Evolutionary conservation across 2,888 invertebrate genomes (phyloP).

Genomic region (Orthosia cruda): DNA sequence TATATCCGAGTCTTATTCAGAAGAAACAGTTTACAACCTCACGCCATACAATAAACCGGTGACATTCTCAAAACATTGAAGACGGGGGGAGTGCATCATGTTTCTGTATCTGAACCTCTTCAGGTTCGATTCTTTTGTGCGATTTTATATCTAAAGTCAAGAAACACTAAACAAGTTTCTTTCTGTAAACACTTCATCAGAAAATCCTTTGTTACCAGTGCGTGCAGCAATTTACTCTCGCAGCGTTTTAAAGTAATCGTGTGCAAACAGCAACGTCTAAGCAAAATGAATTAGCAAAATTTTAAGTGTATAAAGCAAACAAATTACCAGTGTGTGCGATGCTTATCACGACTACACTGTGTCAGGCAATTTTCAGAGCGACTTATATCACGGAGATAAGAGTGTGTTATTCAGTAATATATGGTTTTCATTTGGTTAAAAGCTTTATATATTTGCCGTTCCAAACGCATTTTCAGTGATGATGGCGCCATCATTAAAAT

Average conservation of each 20-base stretch:
- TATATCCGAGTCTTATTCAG: too few relatives aligned
- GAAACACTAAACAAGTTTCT: conserved; percentile 25
- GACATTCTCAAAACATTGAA: too few relatives aligned
- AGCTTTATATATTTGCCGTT: conserved; percentile 88
- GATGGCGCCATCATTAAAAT: conserved; percentile 85
- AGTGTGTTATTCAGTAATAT: conserved; percentile 88
- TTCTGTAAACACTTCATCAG: conserved; percentile 39
- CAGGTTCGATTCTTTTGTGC: conserved; percentile 5
- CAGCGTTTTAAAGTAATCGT: conserved; percentile 76
- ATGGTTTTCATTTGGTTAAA: conserved; percentile 90
- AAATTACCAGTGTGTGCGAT: conserved; percentile 76
- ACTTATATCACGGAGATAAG: conserved; percentile 86
- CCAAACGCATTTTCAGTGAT: conserved; percentile 83
- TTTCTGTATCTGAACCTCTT: conserved; percentile 9
- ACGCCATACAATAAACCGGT: too few relatives aligned
- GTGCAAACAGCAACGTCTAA: conserved; percentile 72
- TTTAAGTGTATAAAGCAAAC: conserved; percentile 83
- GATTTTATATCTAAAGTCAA: conserved; percentile 21
- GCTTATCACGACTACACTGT: conserved; percentile 83
- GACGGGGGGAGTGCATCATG: neutral
- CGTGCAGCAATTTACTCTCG: conserved; percentile 49
- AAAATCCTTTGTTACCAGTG: conserved; percentile 44
- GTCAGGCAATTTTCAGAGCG: conserved; percentile 87
- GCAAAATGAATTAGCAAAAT: conserved; percentile 78
- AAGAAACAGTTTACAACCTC: too few relatives aligned